Evolutionary conservation across 92 coral and sea anemone genomes (phyloP).

Genomic region (Pocillopora grandis): DNA sequence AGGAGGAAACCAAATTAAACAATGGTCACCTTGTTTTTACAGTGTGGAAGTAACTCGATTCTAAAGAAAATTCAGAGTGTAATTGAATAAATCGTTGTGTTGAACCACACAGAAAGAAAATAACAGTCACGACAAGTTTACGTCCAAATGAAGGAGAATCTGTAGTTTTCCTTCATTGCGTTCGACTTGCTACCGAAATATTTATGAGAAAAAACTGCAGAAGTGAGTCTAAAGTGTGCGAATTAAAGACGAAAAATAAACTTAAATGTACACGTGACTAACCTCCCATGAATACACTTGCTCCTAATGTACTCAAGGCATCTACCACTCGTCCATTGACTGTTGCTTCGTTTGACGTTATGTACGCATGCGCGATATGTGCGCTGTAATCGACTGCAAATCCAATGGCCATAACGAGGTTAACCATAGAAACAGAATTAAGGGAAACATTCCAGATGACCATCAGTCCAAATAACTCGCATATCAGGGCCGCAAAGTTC

Average conservation of each 20-base stretch:
- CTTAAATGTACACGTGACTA: neutral
- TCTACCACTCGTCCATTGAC: conserved; percentile 84
- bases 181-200: too few relatives aligned
- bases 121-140: too few relatives aligned
- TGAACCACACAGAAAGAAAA: too few relatives aligned
- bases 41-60: too few relatives aligned
- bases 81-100: too few relatives aligned
- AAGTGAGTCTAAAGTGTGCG: too few relatives aligned
- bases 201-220: too few relatives aligned
- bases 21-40: neutral
- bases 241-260: too few relatives aligned
- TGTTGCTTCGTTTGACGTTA: conserved; percentile 50
- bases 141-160: neutral
- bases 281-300: conserved; percentile 95
- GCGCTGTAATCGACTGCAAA: conserved; percentile 97
- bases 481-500: conserved; percentile 76
- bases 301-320: conserved; percentile 86
- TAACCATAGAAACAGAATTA: conserved; percentile 88
- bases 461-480: conserved; percentile 92
- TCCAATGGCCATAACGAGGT: conserved; percentile 92
- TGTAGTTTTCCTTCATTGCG: neutral
- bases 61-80: too few relatives aligned
- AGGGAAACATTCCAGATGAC: conserved; percentile 83
- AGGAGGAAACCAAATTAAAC: neutral
- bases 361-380: conserved; percentile 93